phyloP scores from a whole-genome alignment of 2,113 vertebrate species.

The Pollimyrus isidori region DNA sequence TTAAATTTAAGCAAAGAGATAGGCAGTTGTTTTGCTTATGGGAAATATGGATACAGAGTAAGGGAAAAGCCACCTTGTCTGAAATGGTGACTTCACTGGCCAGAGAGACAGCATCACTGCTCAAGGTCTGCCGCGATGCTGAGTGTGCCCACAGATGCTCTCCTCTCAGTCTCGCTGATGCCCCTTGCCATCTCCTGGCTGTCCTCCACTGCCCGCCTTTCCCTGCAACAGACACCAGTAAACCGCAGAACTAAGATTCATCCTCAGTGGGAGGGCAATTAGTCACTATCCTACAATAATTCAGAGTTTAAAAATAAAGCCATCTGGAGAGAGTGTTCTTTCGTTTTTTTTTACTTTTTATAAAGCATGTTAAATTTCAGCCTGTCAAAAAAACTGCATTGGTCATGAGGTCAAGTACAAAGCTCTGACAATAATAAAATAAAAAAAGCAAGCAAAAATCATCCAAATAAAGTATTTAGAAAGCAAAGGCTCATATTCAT shows the following conservation, averaged over 20 bases:
- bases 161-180: not conserved
- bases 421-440: not conserved
- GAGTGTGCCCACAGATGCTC: not conserved
- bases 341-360: not conserved
- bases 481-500: not conserved
- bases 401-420: not conserved
- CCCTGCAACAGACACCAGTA: not conserved
- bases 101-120: constrained; percentile 43
- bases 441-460: not conserved
- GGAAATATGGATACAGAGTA: not conserved
- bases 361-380: not conserved
- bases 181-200: not conserved
- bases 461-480: not conserved
- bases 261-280: not conserved
- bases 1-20: not conserved
- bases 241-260: not conserved
- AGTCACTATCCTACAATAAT: not conserved
- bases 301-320: not conserved
- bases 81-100: constrained; percentile 35
- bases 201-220: not conserved
- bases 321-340: not conserved
- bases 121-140: constrained; percentile 32
- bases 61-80: constrained; percentile 40
- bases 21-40: not conserved
- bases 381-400: not conserved